phyloP scores from a whole-genome alignment of 1,140 invertebrate species.

The Leptoteleia sp. region DNA sequence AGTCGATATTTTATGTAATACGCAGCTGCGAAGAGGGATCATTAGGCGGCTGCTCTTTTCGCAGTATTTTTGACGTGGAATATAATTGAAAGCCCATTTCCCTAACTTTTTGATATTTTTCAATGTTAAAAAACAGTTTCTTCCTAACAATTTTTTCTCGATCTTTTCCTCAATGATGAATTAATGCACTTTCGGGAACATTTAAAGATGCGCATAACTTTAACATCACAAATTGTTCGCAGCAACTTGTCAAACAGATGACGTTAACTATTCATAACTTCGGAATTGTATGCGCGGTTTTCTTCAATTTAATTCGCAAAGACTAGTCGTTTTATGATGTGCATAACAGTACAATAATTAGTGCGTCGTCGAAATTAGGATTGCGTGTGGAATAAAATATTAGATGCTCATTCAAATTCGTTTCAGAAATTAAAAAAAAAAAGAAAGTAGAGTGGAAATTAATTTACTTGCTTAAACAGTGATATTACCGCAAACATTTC shows the following conservation, averaged over 20 bases:
- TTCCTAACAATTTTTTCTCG: background rate
- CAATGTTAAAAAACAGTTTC: background rate
- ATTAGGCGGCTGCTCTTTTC: slow-evolving; percentile 52
- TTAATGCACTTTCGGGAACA: background rate
- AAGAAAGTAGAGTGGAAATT: background rate
- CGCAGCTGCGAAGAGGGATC: slow-evolving; percentile 40
- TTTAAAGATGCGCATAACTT: slow-evolving; percentile 7
- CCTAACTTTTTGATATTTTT: background rate
- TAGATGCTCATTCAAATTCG: background rate
- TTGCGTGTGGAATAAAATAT: background rate
- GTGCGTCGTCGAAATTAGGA: background rate
- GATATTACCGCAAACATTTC: background rate
- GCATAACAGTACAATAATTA: slow-evolving; percentile 13
- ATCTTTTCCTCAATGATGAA: background rate
- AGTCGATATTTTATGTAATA: slow-evolving; percentile 41
- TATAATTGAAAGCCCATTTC: slow-evolving; percentile 29
- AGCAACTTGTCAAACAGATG: slow-evolving; percentile 7
- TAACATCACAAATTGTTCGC: slow-evolving; percentile 9
- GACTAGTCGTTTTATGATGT: background rate
- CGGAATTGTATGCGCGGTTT: slow-evolving; percentile 8
- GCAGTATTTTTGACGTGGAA: slow-evolving; percentile 21
- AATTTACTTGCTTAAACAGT: background rate
- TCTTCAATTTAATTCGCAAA: slow-evolving; percentile 3
- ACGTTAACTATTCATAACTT: slow-evolving; percentile 21
- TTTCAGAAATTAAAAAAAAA: background rate